Percentiles rank a stretch among this genome's conserved stretches.
These are phyloP conservation scores for Zoanthus sociatus DNA, from an alignment of 92 coral and sea anemone species.

Conservation along the genomic window DNA sequence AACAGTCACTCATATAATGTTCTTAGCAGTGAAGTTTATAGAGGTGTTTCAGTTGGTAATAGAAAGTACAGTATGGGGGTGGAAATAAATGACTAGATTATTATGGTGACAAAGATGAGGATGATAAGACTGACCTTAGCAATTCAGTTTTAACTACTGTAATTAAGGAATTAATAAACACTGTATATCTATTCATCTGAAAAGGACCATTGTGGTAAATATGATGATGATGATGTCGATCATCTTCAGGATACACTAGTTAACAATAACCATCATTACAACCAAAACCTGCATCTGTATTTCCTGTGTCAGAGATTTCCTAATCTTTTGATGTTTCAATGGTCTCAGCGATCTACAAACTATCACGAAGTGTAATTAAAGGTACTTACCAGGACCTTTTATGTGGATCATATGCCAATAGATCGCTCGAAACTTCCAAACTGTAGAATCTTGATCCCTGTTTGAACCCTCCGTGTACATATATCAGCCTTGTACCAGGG, in stretches of 20 bases:
- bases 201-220: neutral
- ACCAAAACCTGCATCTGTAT: neutral
- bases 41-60: too few species aligned
- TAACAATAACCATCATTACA: neutral
- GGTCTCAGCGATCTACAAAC: neutral
- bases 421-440: slow-evolving; percentile 50
- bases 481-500: slow-evolving; percentile 67
- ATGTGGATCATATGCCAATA: slow-evolving; percentile 73
- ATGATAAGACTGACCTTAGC: neutral
- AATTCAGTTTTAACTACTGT: too few species aligned
- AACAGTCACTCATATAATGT: too few species aligned
- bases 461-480: slow-evolving; percentile 81
- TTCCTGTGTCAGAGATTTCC: neutral
- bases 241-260: neutral
- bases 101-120: neutral
- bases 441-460: neutral
- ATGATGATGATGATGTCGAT: neutral
- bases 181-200: neutral
- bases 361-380: neutral
- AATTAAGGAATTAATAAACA: too few species aligned
- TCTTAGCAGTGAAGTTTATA: too few species aligned
- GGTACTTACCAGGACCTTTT: slow-evolving; percentile 75
- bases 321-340: neutral
- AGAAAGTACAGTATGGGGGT: too few species aligned
- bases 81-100: too few species aligned